Base-by-base conservation (phyloP, 2,888 invertebrate genomes). In the Acleris sparsana region DNA sequence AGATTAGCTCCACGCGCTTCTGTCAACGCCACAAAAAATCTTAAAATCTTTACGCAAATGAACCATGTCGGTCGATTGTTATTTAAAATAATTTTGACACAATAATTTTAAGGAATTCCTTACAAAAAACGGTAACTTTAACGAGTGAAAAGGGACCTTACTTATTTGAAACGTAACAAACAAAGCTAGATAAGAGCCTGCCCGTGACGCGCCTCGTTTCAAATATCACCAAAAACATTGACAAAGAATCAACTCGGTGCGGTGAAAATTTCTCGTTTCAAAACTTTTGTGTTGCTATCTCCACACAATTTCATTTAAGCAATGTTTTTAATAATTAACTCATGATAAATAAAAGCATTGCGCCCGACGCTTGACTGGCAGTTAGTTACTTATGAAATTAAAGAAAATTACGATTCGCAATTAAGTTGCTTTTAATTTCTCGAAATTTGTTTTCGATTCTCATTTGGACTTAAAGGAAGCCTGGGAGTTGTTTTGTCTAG, bases 141-240 rank as follows among this genome's bases (percentile, higher is more conserved):
- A 16, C n/a, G 17, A 46, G n/a, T 7, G 6, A 46, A 46, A 56
- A 39, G 53, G 33, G 25, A 59, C 51, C 57, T 56, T 55, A 61
- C 55, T 58, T 67, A 61, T 66, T 61, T 18, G 61, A 61, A 67
- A 44, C 55, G 57, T 63, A 55, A 39, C 61, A 68, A 70, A 71
- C 72, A 73, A 74, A 73, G 72, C 65, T 55, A 72, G 75, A 77
- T 78, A 74, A 75, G 69, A 65, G 48, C 65, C 51, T 69, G 76
- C 76, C 71, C 70, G 73, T 73, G 79, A 77, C 80, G 77, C 46
- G 43, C 16, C 43, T 11, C 18, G 25, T 25, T 52, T 22, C 22
- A 46, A 17, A 57, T 46, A 57, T 46, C 46, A 46, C 57, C 44
- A 17, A 46, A 57, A 57, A 57, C 44, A 57, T 57, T 57, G 46